phyloP scores from a whole-genome alignment of 2,113 vertebrate species.

The Phocoena sinus region DNA sequence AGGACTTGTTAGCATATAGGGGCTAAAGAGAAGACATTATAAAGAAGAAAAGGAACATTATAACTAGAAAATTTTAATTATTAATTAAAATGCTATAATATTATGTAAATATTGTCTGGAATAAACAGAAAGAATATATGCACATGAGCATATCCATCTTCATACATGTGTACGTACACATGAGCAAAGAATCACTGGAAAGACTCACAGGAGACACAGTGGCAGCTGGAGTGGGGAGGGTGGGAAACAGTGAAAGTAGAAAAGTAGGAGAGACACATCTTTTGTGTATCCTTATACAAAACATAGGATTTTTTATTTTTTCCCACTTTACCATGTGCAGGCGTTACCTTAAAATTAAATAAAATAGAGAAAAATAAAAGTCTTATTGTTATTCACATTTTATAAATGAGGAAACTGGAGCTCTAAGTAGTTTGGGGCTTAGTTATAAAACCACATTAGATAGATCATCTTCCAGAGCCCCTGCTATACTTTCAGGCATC shows the following conservation, averaged over 20 bases:
- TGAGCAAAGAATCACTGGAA: not conserved
- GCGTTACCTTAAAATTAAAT: not conserved
- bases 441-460: not conserved
- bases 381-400: not conserved
- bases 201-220: accelerated
- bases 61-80: not conserved
- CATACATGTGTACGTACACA: not conserved
- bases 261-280: not conserved
- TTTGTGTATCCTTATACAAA: not conserved
- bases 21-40: not conserved
- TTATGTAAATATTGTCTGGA: not conserved
- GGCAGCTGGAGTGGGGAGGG: not conserved
- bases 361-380: not conserved
- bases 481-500: not conserved
- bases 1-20: not conserved
- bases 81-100: not conserved
- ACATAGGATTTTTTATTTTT: not conserved
- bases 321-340: not conserved
- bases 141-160: too few species aligned
- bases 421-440: not conserved
- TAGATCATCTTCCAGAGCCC: not conserved
- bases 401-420: not conserved
- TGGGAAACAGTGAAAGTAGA: not conserved
- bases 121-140: not conserved
- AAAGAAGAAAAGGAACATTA: not conserved